Evolutionary conservation across 2,797 vertebrate genomes (phyloP).

Genomic region (Oreochromis grahami): DNA sequence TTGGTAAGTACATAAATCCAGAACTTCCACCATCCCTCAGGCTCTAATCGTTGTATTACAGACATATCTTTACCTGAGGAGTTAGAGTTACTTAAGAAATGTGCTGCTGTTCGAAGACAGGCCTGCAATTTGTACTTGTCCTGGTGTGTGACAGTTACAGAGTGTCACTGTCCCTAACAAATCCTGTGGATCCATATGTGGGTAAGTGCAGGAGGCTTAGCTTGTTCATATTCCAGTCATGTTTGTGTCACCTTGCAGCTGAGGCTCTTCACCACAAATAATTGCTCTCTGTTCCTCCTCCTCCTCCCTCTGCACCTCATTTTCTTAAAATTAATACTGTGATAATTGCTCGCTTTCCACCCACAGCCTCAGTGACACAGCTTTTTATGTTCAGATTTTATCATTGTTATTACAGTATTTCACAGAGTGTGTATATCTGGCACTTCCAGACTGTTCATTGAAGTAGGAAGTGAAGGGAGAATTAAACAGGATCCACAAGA

Average conservation of each 20-base stretch:
- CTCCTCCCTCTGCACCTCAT: not conserved
- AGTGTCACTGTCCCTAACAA: not conserved
- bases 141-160: not conserved
- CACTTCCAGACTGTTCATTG: not conserved
- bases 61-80: not conserved
- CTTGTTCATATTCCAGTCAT: conserved; percentile 59
- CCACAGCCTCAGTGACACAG: not conserved
- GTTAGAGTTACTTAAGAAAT: not conserved
- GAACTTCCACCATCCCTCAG: not conserved
- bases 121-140: not conserved
- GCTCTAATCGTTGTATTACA: not conserved
- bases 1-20: not conserved
- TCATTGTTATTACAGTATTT: not conserved
- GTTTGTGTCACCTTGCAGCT: conserved; percentile 44
- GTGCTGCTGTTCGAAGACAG: not conserved
- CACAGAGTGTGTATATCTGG: not conserved
- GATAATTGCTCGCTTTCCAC: conserved; percentile 34
- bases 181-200: conserved; percentile 9
- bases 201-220: not conserved
- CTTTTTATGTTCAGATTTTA: not conserved
- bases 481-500: not conserved
- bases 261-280: conserved; percentile 19
- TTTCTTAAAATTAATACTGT: conserved; percentile 29
- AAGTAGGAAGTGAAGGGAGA: not conserved
- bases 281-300: not conserved